Evolutionary conservation across 2,797 vertebrate genomes (phyloP).

Genomic region (Hippoglossus hippoglossus): DNA sequence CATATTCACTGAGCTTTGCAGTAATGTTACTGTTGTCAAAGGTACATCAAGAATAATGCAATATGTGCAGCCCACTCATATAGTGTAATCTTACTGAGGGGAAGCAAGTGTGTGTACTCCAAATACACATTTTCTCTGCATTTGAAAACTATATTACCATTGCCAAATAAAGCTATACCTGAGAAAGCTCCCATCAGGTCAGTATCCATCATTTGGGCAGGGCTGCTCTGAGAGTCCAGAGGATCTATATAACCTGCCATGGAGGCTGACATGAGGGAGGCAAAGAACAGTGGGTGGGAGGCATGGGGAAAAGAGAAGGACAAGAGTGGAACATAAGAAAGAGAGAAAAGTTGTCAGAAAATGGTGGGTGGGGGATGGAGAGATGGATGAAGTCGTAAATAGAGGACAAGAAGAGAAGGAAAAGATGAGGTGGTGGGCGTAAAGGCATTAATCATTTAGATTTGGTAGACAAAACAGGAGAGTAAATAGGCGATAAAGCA

Average conservation of each 20-base stretch:
- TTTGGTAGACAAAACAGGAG: neutral
- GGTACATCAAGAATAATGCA: no score
- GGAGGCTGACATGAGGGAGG: conserved; percentile 59
- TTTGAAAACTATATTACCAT: neutral
- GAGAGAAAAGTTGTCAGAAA: neutral
- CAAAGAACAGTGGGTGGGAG: neutral
- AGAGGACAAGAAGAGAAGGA: conserved; percentile 2
- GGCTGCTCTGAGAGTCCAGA: conserved; percentile 61
- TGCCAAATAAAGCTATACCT: conserved; percentile 58
- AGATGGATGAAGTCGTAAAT: neutral
- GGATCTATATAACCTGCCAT: conserved; percentile 73
- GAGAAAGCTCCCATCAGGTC: conserved; percentile 69
- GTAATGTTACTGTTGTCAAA: no score
- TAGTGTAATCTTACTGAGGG: no score
- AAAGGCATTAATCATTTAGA: conserved; percentile 29
- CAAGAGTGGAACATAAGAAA: neutral
- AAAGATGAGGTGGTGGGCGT: conserved; percentile 10
- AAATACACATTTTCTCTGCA: neutral
- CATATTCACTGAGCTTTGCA: no score
- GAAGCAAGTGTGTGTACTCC: no score
- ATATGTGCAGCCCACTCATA: no score
- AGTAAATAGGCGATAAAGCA: neutral
- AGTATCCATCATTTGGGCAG: conserved; percentile 70
- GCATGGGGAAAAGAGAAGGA: neutral
- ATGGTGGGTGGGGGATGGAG: no score